Evolutionary conservation across 2,888 invertebrate genomes (phyloP).

Genomic region (Ischnus inquisitorius): DNA sequence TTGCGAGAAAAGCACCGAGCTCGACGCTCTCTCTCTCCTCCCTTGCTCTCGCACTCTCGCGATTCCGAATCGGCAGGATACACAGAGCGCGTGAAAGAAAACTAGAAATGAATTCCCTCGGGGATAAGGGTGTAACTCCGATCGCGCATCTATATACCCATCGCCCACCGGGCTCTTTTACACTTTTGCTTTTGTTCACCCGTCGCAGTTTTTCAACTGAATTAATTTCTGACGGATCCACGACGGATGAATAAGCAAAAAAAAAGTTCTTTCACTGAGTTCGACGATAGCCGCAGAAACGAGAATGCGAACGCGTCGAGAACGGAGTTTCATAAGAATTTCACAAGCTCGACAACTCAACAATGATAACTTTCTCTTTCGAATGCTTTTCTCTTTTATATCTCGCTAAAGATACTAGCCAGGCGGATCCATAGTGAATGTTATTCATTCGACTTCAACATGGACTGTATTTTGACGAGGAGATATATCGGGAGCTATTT

Average conservation of each 20-base stretch:
- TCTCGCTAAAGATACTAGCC: too few species aligned
- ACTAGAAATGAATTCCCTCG: slow-evolving; percentile 28
- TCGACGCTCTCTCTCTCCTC: slow-evolving; percentile 5
- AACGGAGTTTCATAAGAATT: background rate
- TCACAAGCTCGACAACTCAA: background rate
- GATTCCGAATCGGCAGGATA: slow-evolving; percentile 17
- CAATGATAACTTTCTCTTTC: background rate
- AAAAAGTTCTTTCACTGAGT: slow-evolving; percentile 8
- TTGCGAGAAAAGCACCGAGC: slow-evolving; percentile 16
- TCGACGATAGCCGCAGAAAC: background rate
- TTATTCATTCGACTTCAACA: too few species aligned
- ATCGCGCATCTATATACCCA: too few species aligned
- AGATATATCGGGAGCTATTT: too few species aligned
- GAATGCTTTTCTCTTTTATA: too few species aligned
- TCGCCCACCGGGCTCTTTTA: background rate
- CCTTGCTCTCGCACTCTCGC: slow-evolving; percentile 10
- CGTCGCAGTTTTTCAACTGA: slow-evolving; percentile 15
- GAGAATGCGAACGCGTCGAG: slow-evolving; percentile 2
- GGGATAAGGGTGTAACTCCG: background rate
- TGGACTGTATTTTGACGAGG: too few species aligned
- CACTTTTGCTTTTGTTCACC: slow-evolving; percentile 14
- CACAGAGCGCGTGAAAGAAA: slow-evolving; percentile 31
- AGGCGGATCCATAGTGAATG: too few species aligned
- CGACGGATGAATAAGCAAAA: background rate
- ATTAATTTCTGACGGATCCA: slow-evolving; percentile 11